These are phyloP conservation scores for Aphelenchoides avenae DNA, from an alignment of 1,140 invertebrate genomes.

Conservation along the genomic window DNA sequence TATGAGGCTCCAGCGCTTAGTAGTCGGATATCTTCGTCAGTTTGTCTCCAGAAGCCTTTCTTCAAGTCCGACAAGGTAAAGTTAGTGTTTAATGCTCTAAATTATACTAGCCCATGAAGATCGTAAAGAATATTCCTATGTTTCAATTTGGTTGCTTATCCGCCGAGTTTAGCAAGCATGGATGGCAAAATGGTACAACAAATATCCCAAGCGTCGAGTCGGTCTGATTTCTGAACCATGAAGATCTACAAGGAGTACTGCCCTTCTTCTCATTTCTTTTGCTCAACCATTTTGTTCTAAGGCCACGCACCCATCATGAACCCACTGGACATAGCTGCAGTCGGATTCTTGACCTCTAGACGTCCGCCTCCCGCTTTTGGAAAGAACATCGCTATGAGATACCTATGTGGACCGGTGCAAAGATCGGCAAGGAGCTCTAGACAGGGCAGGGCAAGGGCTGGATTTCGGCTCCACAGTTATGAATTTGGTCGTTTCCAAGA, in stretches of 20 bases:
- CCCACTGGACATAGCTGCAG: slow-evolving; percentile 64
- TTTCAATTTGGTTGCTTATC: too few relatives aligned
- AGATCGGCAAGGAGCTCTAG: slow-evolving; percentile 47
- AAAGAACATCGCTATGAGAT: slow-evolving; percentile 85
- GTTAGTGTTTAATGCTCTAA: slow-evolving; percentile 3
- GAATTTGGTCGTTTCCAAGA: slow-evolving; percentile 31
- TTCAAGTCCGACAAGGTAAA: neutral
- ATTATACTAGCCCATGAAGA: too few relatives aligned
- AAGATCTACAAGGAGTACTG: slow-evolving; percentile 67
- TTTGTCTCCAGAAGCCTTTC: too few relatives aligned
- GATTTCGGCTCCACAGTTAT: slow-evolving; percentile 66
- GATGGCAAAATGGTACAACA: slow-evolving; percentile 63
- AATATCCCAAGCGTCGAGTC: slow-evolving; percentile 68
- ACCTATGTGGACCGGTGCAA: slow-evolving; percentile 75
- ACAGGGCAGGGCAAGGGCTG: too few relatives aligned
- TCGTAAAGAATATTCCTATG: too few relatives aligned
- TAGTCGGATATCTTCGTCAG: neutral
- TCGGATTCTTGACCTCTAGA: slow-evolving; percentile 86
- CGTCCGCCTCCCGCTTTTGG: slow-evolving; percentile 84
- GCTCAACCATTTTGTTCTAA: slow-evolving; percentile 37
- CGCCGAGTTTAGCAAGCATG: slow-evolving; percentile 45
- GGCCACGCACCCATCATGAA: slow-evolving; percentile 62
- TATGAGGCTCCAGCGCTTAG: too few relatives aligned
- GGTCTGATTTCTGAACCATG: slow-evolving; percentile 68
- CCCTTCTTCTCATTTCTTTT: neutral